phyloP scores from a whole-genome alignment of 2,888 invertebrate species.

The Platycheirus albimanus region DNA sequence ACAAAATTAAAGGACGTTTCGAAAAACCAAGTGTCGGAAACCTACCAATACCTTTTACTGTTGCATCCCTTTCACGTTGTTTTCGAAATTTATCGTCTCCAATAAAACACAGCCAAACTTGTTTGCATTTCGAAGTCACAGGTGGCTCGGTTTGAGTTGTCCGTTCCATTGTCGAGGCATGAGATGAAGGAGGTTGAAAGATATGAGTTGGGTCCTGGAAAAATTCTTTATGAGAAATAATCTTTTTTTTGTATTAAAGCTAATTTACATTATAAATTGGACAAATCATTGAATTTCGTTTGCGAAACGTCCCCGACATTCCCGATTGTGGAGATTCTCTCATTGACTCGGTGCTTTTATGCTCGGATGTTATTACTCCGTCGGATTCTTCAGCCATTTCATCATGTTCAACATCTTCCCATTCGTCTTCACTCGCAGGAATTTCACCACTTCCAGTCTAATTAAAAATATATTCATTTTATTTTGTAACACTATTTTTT shows the following conservation, averaged over 20 bases:
- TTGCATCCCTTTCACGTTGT: conserved; percentile 89
- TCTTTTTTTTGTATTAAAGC: no score
- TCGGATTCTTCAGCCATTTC: conserved; percentile 84
- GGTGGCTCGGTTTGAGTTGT: conserved; percentile 91
- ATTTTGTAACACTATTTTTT: not conserved
- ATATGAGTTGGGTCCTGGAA: conserved; percentile 82
- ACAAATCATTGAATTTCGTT: conserved; percentile 85
- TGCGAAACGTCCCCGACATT: conserved; percentile 81
- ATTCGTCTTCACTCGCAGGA: conserved; percentile 90
- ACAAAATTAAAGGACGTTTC: no score
- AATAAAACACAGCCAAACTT: conserved; percentile 91
- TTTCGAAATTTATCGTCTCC: conserved; percentile 90
- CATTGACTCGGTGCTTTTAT: conserved; percentile 75
- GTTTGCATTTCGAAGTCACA: conserved; percentile 89
- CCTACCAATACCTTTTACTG: conserved; percentile 76
- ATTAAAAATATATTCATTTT: not conserved
- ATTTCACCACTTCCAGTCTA: conserved; percentile 93
- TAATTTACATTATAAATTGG: conserved; percentile 86
- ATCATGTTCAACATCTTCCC: conserved; percentile 90
- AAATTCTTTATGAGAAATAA: no score
- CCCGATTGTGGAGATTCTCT: conserved; percentile 79
- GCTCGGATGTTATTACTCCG: conserved; percentile 63
- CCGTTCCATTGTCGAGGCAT: conserved; percentile 88
- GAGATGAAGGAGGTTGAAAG: conserved; percentile 80
- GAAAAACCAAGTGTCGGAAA: not conserved